phyloP scores from a whole-genome alignment of 1,140 invertebrate species.

The Microvelia longipes region DNA sequence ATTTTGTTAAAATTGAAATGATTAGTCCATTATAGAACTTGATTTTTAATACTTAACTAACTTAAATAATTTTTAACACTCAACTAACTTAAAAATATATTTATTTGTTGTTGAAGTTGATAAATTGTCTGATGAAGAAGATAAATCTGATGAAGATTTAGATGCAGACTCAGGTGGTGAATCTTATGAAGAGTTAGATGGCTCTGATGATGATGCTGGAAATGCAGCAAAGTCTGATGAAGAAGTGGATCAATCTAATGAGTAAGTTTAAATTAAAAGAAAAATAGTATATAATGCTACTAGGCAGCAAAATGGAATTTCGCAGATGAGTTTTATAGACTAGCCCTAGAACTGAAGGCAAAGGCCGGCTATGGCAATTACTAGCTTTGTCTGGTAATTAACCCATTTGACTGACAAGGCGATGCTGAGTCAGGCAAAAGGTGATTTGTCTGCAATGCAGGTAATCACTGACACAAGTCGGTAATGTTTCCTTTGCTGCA shows the following conservation, averaged over 20 bases:
- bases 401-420: too few species aligned
- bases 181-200: neutral
- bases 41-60: neutral
- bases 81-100: neutral
- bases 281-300: too few species aligned
- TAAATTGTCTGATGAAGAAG: neutral
- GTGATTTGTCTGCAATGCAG: too few species aligned
- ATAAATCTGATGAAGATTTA: neutral
- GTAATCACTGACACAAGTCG: too few species aligned
- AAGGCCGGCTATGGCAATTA: neutral
- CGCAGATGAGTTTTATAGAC: too few species aligned
- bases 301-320: too few species aligned
- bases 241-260: neutral
- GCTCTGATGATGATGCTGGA: neutral
- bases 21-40: neutral
- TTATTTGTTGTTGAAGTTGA: slow-evolving; percentile 3
- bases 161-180: neutral
- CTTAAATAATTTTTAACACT: too few species aligned
- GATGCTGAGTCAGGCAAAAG: too few species aligned
- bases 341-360: neutral
- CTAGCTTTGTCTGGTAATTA: too few species aligned
- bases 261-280: slow-evolving; percentile 1
- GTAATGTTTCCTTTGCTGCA: too few species aligned
- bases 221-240: neutral
- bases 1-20: too few species aligned